phyloP scores from a whole-genome alignment of 2,113 vertebrate species.

The Tympanuchus pallidicinctus region DNA sequence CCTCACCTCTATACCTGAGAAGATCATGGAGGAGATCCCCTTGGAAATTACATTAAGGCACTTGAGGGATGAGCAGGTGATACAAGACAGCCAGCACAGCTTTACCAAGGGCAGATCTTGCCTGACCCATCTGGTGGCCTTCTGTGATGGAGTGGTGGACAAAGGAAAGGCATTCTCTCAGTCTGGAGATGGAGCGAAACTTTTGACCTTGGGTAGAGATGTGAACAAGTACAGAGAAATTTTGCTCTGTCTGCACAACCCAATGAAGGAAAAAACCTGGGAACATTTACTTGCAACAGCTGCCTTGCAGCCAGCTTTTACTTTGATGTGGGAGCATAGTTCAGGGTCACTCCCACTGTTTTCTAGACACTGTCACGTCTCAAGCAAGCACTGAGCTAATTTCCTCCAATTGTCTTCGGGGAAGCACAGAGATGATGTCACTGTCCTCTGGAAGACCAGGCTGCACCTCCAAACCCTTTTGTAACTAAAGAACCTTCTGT shows the following conservation, averaged over 20 bases:
- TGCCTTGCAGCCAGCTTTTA: background rate
- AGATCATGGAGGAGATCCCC: no score
- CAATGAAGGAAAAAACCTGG: background rate
- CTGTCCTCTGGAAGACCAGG: background rate
- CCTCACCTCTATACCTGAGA: no score
- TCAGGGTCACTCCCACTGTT: fast-evolving
- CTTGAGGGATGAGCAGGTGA: no score
- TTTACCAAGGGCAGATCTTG: no score
- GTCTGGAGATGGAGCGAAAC: background rate
- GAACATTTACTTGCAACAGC: fast-evolving
- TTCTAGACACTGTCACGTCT: background rate
- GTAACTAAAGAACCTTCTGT: fast-evolving
- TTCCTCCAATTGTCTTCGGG: conserved; percentile 36
- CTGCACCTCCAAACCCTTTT: fast-evolving
- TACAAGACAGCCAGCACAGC: no score
- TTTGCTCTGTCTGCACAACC: fast-evolving
- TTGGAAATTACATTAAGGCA: no score
- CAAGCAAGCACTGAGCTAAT: background rate
- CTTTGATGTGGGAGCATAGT: background rate
- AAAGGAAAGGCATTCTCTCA: background rate
- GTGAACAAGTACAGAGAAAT: background rate
- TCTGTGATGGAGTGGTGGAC: no score
- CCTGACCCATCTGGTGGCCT: no score
- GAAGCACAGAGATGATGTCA: background rate
- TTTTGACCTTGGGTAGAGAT: background rate